phyloP scores from a whole-genome alignment of 2,113 vertebrate species.

The Puntigrus tetrazona region DNA sequence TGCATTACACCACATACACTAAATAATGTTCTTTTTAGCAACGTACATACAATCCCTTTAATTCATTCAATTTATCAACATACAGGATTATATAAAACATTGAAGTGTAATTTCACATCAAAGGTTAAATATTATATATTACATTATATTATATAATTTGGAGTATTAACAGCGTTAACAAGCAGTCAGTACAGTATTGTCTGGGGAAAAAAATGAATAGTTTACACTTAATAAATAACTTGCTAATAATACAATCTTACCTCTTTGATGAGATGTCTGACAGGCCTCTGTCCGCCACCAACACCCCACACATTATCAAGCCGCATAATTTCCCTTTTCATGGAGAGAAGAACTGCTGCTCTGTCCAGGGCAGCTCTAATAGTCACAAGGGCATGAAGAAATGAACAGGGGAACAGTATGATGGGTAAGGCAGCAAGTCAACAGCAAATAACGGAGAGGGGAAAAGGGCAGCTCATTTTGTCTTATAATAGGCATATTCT shows the following conservation, averaged over 20 bases:
- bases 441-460: background rate
- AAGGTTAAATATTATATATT: no score
- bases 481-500: background rate
- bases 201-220: no score
- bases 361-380: conserved; percentile 83
- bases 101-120: no score
- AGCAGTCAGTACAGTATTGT: no score
- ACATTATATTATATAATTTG: no score
- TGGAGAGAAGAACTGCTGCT: conserved; percentile 79
- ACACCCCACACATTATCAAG: conserved; percentile 89
- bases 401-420: background rate
- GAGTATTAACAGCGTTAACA: no score
- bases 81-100: no score
- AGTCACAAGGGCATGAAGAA: background rate
- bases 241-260: conserved; percentile 60
- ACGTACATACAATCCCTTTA: no score
- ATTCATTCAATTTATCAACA: no score
- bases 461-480: background rate
- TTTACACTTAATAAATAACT: no score
- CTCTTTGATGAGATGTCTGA: conserved; percentile 86
- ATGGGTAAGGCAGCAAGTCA: background rate
- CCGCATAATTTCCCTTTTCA: conserved; percentile 81
- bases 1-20: no score
- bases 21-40: no score
- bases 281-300: conserved; percentile 84